Conservation (phyloP, 2,113 vertebrate species). For the Sphyrna mokarran region DNA sequence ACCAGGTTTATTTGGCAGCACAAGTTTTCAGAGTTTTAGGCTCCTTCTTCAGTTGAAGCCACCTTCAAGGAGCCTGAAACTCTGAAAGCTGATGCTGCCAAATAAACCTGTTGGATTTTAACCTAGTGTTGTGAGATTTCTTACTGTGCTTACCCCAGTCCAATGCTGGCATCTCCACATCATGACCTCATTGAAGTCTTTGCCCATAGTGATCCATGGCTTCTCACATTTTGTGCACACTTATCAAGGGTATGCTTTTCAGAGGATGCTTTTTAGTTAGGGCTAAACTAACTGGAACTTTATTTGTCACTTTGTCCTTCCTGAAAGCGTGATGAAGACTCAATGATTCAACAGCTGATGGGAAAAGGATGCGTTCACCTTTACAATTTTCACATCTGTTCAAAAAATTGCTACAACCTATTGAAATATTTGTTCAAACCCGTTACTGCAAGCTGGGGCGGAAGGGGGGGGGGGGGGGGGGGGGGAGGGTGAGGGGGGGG, state of each 20-base stretch:
- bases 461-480: too few relatives aligned
- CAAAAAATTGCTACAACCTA: not conserved
- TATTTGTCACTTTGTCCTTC: not conserved
- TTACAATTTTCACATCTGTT: not conserved
- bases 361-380: not conserved
- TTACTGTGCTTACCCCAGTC: too few relatives aligned
- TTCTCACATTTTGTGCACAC: not conserved
- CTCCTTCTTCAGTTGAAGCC: too few relatives aligned
- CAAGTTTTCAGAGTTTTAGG: too few relatives aligned
- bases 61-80: too few relatives aligned
- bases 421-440: not conserved
- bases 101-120: too few relatives aligned
- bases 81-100: too few relatives aligned
- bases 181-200: too few relatives aligned
- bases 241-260: not conserved
- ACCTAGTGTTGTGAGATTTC: too few relatives aligned
- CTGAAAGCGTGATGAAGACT: not conserved
- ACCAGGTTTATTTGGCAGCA: too few relatives aligned
- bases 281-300: not conserved
- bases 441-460: not conserved
- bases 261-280: not conserved
- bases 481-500: too few relatives aligned
- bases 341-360: not conserved
- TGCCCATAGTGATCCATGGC: not conserved
- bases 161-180: too few relatives aligned